Conservation (phyloP, 2,888 invertebrate genomes). For the Dicyrtoma fusca region DNA sequence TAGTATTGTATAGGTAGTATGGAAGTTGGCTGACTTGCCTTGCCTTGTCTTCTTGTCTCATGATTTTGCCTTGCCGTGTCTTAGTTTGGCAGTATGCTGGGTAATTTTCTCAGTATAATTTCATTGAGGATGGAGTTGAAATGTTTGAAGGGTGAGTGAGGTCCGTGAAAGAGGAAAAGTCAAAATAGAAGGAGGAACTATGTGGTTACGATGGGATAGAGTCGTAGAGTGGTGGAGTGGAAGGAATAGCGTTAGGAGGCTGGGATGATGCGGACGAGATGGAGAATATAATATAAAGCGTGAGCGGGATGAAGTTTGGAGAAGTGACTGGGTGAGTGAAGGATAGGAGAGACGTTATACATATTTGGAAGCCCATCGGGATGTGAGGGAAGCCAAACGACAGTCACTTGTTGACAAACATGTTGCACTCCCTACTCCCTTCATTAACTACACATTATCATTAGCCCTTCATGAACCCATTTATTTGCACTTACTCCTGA, state of each 20-base stretch:
- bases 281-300: not conserved
- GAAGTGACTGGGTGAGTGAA: not conserved
- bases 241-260: not conserved
- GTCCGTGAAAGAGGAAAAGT: too few relatives aligned
- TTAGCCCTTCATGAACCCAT: constrained; percentile 52
- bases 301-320: not conserved
- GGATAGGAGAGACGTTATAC: constrained; percentile 4
- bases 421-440: constrained; percentile 50
- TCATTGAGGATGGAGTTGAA: too few relatives aligned
- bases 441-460: constrained; percentile 55
- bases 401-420: constrained; percentile 55
- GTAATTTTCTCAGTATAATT: too few relatives aligned
- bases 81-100: too few relatives aligned
- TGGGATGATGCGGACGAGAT: not conserved
- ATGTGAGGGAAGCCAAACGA: constrained; percentile 39
- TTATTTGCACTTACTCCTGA: constrained; percentile 46
- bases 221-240: not conserved
- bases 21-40: too few relatives aligned
- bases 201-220: too few relatives aligned
- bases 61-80: too few relatives aligned
- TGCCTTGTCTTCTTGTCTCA: too few relatives aligned
- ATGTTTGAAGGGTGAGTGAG: too few relatives aligned
- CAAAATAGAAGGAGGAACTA: too few relatives aligned
- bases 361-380: constrained; percentile 33
- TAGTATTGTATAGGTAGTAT: too few relatives aligned